Evolutionary conservation across 2,888 invertebrate species (phyloP), one percentile per base, ranked within the genome.

Genomic region (Aphodius sticticus): DNA sequence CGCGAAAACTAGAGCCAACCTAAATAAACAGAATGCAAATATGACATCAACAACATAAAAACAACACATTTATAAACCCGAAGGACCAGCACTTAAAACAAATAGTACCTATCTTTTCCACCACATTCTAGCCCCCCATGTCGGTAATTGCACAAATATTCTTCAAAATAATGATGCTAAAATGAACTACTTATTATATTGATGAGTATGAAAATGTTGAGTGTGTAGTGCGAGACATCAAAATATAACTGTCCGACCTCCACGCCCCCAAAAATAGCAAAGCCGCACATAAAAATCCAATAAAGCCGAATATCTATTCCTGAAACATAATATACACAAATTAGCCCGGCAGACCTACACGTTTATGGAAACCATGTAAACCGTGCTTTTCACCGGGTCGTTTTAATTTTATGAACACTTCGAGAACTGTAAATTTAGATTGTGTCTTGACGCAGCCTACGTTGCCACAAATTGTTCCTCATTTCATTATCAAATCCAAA

Each of bases 211-310:
- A 12, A 12, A 53, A 53, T 53, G 53, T 53, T 3, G 53, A 12
- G 53, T 53, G 53, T 53, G 53, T 53, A 53, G 53, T 53, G 53
- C 1, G 1, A 53, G 53, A 53, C 12, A 53, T 53, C 9, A 53
- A 53, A 53, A 53, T 53, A 53, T 53, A 53, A 53, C 53, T 53
- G 53, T 53, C 53, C 53, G 53, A 53, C 53, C 53, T 53, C 53
- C 53, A 53, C 53, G 53, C 53, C 53, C 53, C 53, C 53, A 53
- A 12, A 53, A 53, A 53, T 53, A 53, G 53, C 53, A 12, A 53
- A 53, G 53, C 53, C 7, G 53, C 53, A 53, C 53, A 53, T 53
- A 53, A 53, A 53, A 53, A 53, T 53, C 53, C 53, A 53, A 53
- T 53, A 53, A 53, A 53, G 53, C 53, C 53, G 53, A 53, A 53